phyloP scores from a whole-genome alignment of 2,113 vertebrate genomes.

The rabbit (Oryctolagus cuniculus) region DNA sequence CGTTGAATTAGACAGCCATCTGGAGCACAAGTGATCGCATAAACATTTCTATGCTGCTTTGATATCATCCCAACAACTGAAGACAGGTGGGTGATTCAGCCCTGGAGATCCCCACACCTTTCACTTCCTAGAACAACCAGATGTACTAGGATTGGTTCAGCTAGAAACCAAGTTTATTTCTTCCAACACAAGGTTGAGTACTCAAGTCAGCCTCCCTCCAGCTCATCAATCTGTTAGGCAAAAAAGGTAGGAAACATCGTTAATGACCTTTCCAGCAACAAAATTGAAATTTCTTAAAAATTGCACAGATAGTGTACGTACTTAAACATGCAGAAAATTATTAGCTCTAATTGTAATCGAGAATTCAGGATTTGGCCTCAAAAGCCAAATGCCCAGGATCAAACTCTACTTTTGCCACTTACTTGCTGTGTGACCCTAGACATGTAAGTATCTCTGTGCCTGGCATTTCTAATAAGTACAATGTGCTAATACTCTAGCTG shows the following conservation, averaged over 20 bases:
- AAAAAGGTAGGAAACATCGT: neutral
- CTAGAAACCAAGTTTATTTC: neutral
- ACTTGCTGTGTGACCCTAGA: neutral
- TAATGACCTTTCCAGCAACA: too few relatives aligned
- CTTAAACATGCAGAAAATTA: neutral
- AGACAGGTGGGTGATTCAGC: neutral
- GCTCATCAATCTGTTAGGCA: neutral
- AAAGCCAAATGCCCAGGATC: neutral
- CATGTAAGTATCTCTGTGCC: neutral
- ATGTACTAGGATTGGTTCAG: neutral
- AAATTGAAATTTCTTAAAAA: neutral
- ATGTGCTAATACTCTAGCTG: neutral
- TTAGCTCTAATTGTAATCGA: neutral
- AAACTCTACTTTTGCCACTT: neutral
- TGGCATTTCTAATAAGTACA: constrained; percentile 20
- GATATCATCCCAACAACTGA: neutral
- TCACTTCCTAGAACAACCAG: neutral
- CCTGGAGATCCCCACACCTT: neutral
- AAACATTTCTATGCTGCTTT: neutral
- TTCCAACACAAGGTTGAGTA: neutral
- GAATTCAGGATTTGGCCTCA: neutral
- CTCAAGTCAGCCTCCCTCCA: neutral
- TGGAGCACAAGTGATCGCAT: neutral
- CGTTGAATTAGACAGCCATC: neutral
- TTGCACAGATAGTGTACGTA: neutral